Conservation (phyloP, 2,113 vertebrate species). For the Penelope pileata region DNA sequence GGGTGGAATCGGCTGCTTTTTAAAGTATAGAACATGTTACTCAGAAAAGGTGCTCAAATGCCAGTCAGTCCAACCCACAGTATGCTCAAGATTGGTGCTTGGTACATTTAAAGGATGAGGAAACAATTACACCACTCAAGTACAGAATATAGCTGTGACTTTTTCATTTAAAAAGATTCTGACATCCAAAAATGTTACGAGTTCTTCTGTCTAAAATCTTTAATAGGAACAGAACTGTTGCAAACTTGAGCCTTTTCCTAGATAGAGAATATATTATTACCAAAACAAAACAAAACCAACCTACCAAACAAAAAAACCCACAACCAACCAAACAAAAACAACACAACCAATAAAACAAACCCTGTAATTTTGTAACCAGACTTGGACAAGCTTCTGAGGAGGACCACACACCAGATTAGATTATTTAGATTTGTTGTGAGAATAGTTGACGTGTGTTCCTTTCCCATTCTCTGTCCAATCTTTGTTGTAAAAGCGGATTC, state of each 20-base stretch:
- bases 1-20: not conserved
- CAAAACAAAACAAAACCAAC: not conserved
- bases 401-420: conserved; percentile 60
- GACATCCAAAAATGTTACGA: not conserved
- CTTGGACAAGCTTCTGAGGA: conserved; percentile 63
- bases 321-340: no score
- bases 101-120: not conserved
- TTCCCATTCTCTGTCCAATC: conserved; percentile 52
- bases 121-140: not conserved
- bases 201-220: not conserved
- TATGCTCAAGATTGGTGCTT: not conserved
- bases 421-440: conserved; percentile 60
- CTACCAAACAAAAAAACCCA: not conserved
- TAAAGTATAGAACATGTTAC: conserved; percentile 8
- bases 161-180: not conserved
- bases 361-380: conserved; percentile 46
- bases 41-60: not conserved
- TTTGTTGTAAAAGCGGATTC: conserved; percentile 56
- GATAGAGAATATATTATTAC: not conserved
- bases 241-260: not conserved
- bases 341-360: not conserved
- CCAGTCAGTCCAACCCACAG: not conserved
- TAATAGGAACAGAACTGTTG: not conserved
- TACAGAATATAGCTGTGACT: not conserved
- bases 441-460: conserved; percentile 34